These are phyloP conservation scores for Reticulitermes speratus DNA, from an alignment of 1,140 invertebrate species.

Conservation along the genomic window DNA sequence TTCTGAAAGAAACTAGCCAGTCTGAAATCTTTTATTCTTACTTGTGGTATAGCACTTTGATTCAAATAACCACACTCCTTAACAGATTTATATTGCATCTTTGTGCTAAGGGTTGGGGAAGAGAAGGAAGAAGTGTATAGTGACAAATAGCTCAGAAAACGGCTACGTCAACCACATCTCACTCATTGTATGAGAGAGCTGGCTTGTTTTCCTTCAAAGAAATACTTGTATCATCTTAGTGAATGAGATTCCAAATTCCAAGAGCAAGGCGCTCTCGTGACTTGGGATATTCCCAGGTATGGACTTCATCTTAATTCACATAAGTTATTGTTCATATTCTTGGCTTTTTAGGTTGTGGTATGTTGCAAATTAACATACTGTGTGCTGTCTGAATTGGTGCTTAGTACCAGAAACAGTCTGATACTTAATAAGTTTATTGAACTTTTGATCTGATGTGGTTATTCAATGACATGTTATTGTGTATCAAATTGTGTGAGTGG, in stretches of 20 bases:
- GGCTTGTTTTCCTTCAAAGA: neutral
- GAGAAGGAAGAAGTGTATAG: neutral
- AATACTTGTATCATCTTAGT: neutral
- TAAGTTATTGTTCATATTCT: no score
- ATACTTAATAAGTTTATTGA: no score
- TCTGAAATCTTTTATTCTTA: neutral
- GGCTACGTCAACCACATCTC: neutral
- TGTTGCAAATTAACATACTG: no score
- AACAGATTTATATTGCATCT: no score
- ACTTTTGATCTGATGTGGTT: no score
- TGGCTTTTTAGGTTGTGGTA: no score
- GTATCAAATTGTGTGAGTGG: no score
- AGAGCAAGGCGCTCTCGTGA: neutral
- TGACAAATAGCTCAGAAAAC: neutral
- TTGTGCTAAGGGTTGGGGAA: neutral
- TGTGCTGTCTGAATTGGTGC: no score
- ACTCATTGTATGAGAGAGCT: neutral
- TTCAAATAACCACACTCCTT: neutral
- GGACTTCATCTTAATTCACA: neutral
- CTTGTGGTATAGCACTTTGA: neutral
- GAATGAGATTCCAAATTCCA: slow-evolving; percentile 4
- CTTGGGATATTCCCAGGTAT: neutral
- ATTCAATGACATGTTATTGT: no score
- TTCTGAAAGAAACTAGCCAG: no score
- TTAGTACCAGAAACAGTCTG: no score